phyloP scores from a whole-genome alignment of 2,888 invertebrate genomes.

The Spodoptera picta region DNA sequence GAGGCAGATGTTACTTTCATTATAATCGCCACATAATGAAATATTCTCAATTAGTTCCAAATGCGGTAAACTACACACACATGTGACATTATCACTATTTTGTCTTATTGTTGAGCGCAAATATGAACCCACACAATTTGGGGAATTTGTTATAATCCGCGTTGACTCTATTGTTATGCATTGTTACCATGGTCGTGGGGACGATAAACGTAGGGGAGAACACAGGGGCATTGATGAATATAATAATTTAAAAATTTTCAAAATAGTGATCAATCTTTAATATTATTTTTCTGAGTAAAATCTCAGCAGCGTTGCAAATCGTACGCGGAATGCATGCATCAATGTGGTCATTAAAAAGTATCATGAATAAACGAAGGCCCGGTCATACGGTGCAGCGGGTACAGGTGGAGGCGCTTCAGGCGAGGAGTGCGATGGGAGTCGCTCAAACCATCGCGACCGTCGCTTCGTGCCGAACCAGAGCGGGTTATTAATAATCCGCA shows the following conservation, averaged over 20 bases:
- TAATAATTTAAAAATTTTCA: conserved; percentile 72
- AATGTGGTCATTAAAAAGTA: conserved; percentile 74
- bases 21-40: conserved; percentile 81
- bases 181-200: conserved; percentile 72
- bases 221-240: conserved; percentile 66
- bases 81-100: conserved; percentile 87
- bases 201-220: conserved; percentile 72
- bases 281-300: conserved; percentile 54
- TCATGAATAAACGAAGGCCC: conserved; percentile 76
- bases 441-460: conserved; percentile 58
- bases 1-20: conserved; percentile 83
- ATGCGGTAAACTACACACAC: conserved; percentile 84
- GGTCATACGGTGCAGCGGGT: conserved; percentile 64
- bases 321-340: conserved; percentile 59
- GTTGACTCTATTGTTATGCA: conserved; percentile 81
- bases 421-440: conserved; percentile 76
- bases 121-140: conserved; percentile 87
- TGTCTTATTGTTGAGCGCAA: conserved; percentile 85
- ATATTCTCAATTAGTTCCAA: conserved; percentile 87
- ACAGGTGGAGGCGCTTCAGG: conserved; percentile 83
- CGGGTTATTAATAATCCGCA: conserved; percentile 88
- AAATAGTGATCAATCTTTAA: conserved; percentile 70
- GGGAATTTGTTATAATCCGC: conserved; percentile 87
- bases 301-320: conserved; percentile 40
- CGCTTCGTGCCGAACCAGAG: conserved; percentile 73